phyloP scores from a whole-genome alignment of 2,797 vertebrate species.

The Sebastes elongatus region DNA sequence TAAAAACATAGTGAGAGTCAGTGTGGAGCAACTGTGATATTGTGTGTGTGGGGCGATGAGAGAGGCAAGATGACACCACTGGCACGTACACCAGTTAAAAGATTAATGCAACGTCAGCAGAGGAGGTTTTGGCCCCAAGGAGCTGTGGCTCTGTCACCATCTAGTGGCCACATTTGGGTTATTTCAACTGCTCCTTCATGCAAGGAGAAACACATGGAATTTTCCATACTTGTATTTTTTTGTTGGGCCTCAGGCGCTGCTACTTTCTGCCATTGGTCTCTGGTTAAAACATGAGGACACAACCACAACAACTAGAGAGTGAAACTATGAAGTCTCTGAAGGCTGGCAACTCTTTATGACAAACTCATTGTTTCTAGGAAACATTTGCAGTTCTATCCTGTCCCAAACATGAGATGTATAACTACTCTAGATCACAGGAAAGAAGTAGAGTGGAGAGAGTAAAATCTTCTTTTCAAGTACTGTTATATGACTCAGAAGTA shows the following conservation, averaged over 20 bases:
- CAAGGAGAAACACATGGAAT: constrained; percentile 44
- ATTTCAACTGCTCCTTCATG: background rate
- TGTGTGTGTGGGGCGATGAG: background rate
- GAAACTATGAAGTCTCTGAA: background rate
- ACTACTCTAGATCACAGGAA: background rate
- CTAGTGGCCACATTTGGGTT: constrained; percentile 36
- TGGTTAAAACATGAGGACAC: constrained; percentile 8
- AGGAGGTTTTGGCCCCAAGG: constrained; percentile 33
- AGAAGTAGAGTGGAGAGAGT: background rate
- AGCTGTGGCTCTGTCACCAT: constrained; percentile 52
- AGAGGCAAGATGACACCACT: constrained; percentile 20
- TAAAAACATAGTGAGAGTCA: background rate
- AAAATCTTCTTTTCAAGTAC: background rate
- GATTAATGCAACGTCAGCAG: constrained; percentile 43
- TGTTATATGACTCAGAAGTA: background rate
- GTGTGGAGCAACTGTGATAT: background rate
- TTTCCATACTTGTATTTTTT: constrained; percentile 60
- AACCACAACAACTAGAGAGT: background rate
- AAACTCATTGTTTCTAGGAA: background rate
- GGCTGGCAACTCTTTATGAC: background rate
- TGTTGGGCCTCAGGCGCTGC: background rate
- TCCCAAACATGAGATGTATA: background rate
- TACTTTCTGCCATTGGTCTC: constrained; percentile 10
- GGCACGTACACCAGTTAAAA: constrained; percentile 1
- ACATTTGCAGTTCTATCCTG: background rate